Evolutionary conservation across 1,140 invertebrate genomes (phyloP), one percentile per base, ranked within the genome.

Genomic region (Caerostris darwini): DNA sequence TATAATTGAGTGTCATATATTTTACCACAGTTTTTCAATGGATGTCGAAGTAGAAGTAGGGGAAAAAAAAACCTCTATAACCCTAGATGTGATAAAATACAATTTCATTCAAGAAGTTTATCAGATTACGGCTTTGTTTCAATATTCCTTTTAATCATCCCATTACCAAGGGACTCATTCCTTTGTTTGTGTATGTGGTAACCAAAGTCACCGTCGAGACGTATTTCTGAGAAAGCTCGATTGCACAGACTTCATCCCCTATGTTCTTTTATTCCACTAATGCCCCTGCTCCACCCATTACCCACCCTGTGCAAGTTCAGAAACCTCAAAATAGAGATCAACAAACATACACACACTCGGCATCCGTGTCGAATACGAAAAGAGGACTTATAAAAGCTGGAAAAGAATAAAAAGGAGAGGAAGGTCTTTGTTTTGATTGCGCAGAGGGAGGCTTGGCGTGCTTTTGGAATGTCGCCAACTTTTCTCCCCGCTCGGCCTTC

Each of bases 351-450:
- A 77, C 71, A 77, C 50, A 50, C 71, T 10, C 61, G 17, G 34
- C 17, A 64, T 64, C 61, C 12, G 10, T 59, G 58, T 59, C 58
- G n/a, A 77, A 77, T 77, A 53, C 34, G 71, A 77, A 77, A 3
- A 12, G 71, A 50, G 34, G 71, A 7, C 8, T 53, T 12, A 77
- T 50, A 77, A 53, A 53, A 77, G 71, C 71, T 19, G 71, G 50
- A 50, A 77, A 77, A 34, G 5, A 50, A 10, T 0, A 2, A 14
- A 71, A 34, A 53, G 6, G 50, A 50, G 6, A 10, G 56, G 61
- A 19, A 50, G 34, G 17, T 87, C 67, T 88, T 93, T 93, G 85
- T 93, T 93, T 93, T 93, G 92, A 93, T 64, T 93, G 92, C 92
- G 92, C 92, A 93, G 54, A 88, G 17, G 5, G 53, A n/a, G 54